Conservation (phyloP, 1,140 invertebrate species). For the Drosophila setifemur region DNA sequence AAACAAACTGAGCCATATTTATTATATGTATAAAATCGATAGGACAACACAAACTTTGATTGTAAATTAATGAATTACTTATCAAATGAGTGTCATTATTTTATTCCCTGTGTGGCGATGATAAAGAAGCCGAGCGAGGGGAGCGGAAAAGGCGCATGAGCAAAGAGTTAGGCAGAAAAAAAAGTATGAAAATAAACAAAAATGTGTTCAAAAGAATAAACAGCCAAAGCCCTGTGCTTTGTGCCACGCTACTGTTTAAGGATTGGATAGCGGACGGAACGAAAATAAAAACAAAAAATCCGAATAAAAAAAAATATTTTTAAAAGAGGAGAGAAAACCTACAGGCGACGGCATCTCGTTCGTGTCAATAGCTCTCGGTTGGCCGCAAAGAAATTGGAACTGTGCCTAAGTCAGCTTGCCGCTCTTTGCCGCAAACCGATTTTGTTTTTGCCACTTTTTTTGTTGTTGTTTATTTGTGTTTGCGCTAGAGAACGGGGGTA, state of each 20-base stretch:
- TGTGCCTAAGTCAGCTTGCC: slow-evolving; percentile 46
- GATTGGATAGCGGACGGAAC: slow-evolving; percentile 26
- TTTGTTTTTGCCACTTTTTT: slow-evolving; percentile 25
- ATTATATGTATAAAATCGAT: too few relatives aligned
- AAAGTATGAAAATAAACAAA: slow-evolving; percentile 70
- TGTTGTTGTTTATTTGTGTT: slow-evolving; percentile 35
- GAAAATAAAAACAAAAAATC: slow-evolving; percentile 7
- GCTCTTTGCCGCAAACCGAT: slow-evolving; percentile 13
- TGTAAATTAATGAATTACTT: too few relatives aligned
- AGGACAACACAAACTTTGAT: too few relatives aligned
- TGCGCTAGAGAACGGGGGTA: slow-evolving; percentile 4
- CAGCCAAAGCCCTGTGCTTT: slow-evolving; percentile 31
- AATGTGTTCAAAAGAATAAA: slow-evolving; percentile 60
- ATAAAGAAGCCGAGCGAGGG: slow-evolving; percentile 8
- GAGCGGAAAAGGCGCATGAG: slow-evolving; percentile 24
- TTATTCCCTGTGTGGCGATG: slow-evolving; percentile 6
- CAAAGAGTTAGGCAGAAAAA: slow-evolving; percentile 58
- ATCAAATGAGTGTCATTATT: too few relatives aligned
- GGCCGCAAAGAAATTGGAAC: slow-evolving; percentile 49
- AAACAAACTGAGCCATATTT: too few relatives aligned
- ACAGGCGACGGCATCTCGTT: slow-evolving; percentile 37
- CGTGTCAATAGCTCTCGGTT: slow-evolving; percentile 49
- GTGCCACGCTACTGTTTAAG: slow-evolving; percentile 33
- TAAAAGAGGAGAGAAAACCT: slow-evolving; percentile 17
- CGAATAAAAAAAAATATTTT: background rate